Evolutionary conservation across 2,797 vertebrate genomes (phyloP), one percentile per base, ranked within the genome.

Genomic region (Malurus leucopterus): DNA sequence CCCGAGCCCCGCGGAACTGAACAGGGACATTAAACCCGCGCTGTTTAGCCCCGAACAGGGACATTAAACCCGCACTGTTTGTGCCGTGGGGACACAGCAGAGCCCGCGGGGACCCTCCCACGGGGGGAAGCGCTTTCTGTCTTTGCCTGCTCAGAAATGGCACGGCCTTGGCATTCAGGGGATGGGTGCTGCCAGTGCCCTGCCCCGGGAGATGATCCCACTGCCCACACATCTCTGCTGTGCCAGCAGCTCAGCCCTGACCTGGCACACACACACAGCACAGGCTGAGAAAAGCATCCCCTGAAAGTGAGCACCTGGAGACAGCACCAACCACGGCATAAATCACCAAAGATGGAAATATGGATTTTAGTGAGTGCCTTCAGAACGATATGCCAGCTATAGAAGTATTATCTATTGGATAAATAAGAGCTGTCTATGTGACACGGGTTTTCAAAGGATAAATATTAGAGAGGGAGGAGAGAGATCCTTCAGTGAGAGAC

Each of bases 121-220:
- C 0, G 0, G 59, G 61, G 67, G 54, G 78, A 88, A 69, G 73
- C 2, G 3, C 80, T 78, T 79, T 80, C 49, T 78, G 64, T 61
- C 84, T 89, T 15, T 76, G 86, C 88, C 72, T 59, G 68, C 59
- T 68, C 30, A 89, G 85, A 92, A 92, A 85, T 70, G 78, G 51
- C 38, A 41, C 1, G 80, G 92, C 96, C 96, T 97, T 96, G 96
- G 95, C 95, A 96, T 96, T 96, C 78, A 34, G 81, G 90, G 76
- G 81, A 89, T 86, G 27, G 38, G 85, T 40, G 87, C 59, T 73
- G 11, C 36, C 36, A 11, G 36, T 36, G 36, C 36, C 36, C 36
- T 12, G 36, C 36, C 36, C 36, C 36, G 5, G 36, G 36, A 36
- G 36, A 36, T 36, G 36, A 36, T 36, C 36, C 36, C 36, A 36